phyloP scores from a whole-genome alignment of 2,113 vertebrate genomes.

The Callorhinus ursinus region DNA sequence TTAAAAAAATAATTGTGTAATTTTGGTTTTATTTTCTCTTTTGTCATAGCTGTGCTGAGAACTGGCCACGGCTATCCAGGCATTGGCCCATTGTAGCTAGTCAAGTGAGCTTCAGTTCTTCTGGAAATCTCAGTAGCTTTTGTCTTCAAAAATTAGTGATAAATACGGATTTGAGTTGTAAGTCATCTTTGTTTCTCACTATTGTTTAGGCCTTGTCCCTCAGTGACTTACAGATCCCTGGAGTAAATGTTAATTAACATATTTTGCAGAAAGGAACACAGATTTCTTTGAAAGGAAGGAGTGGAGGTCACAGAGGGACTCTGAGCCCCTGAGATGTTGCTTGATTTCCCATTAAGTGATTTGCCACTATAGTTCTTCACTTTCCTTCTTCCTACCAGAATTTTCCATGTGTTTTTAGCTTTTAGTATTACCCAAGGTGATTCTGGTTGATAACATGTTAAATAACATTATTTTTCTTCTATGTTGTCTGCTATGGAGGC shows the following conservation, averaged over 20 bases:
- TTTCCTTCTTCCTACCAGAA: constrained; percentile 30
- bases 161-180: not conserved
- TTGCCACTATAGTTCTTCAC: not conserved
- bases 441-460: not conserved
- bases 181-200: not conserved
- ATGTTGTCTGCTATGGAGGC: not conserved
- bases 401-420: constrained; percentile 11
- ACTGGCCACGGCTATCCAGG: not conserved
- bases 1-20: not conserved
- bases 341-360: not conserved
- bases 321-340: not conserved
- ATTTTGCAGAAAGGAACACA: not conserved
- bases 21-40: not conserved
- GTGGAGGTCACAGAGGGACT: not conserved
- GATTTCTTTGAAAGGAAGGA: not conserved
- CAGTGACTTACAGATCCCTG: not conserved
- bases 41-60: not conserved
- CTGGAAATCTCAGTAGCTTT: not conserved
- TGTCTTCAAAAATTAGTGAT: not conserved
- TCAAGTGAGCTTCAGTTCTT: not conserved
- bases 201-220: not conserved
- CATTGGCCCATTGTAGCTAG: rapidly evolving
- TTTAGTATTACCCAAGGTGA: constrained; percentile 55
- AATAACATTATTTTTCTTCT: not conserved
- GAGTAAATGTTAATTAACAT: constrained; percentile 8